These are phyloP conservation scores for Plectropomus leopardus DNA, from an alignment of 2,113 vertebrate species.

Conservation along the genomic window DNA sequence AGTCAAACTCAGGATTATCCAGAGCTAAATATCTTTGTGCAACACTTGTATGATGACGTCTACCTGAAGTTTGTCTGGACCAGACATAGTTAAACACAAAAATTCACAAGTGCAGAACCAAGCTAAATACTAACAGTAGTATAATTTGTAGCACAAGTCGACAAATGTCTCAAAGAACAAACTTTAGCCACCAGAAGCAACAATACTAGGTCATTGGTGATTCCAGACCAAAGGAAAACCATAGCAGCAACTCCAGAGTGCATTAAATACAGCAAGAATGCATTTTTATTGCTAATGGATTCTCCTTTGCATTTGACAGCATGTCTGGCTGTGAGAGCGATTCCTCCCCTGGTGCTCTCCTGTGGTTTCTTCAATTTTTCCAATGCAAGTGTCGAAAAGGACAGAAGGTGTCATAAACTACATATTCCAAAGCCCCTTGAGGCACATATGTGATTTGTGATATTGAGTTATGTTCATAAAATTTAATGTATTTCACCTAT, in stretches of 20 bases:
- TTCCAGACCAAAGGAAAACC: not conserved
- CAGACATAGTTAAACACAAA: not conserved
- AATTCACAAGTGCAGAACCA: not conserved
- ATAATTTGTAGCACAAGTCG: not conserved
- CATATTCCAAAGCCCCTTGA: no score
- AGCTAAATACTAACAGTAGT: not conserved
- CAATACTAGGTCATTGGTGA: not conserved
- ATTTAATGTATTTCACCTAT: no score
- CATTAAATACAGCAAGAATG: not conserved
- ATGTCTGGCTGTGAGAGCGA: no score
- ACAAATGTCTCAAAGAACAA: not conserved
- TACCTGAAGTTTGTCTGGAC: not conserved
- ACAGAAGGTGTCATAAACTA: no score
- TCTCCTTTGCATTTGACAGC: not conserved
- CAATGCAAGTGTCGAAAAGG: no score
- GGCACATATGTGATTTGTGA: no score
- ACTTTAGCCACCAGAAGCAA: not conserved
- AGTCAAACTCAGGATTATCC: no score
- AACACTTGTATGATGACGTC: not conserved
- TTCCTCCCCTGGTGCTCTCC: no score
- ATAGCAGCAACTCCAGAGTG: not conserved
- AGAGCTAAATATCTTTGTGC: not conserved
- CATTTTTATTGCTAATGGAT: not conserved
- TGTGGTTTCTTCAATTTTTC: no score
- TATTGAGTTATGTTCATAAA: no score